These are phyloP conservation scores for Eulemur albifrons DNA, from an alignment of 2,797 vertebrate species.

Conservation along the genomic window DNA sequence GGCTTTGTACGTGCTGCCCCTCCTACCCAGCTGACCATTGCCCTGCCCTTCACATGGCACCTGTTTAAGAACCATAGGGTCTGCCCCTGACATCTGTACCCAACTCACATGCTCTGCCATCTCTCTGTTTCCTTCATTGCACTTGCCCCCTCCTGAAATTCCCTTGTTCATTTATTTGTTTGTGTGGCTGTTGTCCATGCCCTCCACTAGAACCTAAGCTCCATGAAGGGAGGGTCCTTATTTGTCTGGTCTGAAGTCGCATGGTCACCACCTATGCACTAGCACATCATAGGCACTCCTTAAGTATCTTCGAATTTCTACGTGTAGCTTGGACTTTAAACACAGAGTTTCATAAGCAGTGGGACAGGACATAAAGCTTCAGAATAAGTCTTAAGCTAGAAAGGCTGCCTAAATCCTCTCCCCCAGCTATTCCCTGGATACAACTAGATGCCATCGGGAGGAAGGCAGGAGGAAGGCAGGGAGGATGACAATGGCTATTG, in stretches of 20 bases:
- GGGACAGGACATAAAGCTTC: background rate
- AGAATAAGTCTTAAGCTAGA: background rate
- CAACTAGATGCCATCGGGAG: background rate
- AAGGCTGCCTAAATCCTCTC: background rate
- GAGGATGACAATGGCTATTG: background rate
- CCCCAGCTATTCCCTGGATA: background rate
- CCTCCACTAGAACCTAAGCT: background rate
- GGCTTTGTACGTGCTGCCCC: background rate
- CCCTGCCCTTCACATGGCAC: fast-evolving
- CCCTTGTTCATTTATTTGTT: background rate
- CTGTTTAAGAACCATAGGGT: background rate
- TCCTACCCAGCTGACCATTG: background rate
- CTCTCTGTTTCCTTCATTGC: background rate
- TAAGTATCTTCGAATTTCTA: background rate
- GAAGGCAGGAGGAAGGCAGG: background rate
- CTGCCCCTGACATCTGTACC: background rate
- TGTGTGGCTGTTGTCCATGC: background rate
- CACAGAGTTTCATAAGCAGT: background rate
- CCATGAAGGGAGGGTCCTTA: background rate
- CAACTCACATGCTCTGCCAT: background rate
- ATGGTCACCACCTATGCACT: too few species aligned
- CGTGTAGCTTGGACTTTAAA: background rate
- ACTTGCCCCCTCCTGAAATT: background rate
- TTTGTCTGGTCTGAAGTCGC: background rate
- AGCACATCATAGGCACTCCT: background rate